Evolutionary conservation across 2,797 vertebrate genomes (phyloP).

Genomic region (Anguilla obscura): DNA sequence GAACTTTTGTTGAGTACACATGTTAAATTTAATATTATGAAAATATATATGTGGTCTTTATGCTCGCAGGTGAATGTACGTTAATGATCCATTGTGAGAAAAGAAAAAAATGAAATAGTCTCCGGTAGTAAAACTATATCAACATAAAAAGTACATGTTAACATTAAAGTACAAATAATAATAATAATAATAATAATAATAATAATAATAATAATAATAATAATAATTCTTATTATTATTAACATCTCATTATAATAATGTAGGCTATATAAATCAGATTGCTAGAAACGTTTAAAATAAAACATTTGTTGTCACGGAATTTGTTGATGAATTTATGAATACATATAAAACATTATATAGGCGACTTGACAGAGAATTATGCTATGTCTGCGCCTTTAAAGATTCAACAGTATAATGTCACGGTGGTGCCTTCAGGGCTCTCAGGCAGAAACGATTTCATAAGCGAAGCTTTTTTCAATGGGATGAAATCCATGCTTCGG

Average conservation of each 20-base stretch:
- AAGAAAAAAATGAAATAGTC: too few relatives aligned
- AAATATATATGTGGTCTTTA: too few relatives aligned
- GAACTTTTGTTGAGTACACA: too few relatives aligned
- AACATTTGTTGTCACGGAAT: neutral
- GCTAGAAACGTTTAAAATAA: neutral
- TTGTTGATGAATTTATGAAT: neutral
- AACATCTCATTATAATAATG: neutral
- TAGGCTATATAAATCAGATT: neutral
- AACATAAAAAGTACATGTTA: too few relatives aligned
- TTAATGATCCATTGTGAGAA: too few relatives aligned
- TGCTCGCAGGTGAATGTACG: too few relatives aligned
- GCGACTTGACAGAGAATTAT: neutral
- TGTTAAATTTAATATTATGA: too few relatives aligned
- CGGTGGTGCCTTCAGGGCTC: constrained; percentile 23
- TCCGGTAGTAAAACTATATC: too few relatives aligned
- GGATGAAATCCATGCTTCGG: constrained; percentile 21
- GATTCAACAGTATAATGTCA: constrained; percentile 27
- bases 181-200: too few relatives aligned
- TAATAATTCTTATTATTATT: neutral
- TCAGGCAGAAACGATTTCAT: constrained; percentile 33
- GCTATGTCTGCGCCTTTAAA: constrained; percentile 51
- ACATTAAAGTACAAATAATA: too few relatives aligned
- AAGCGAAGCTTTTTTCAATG: constrained; percentile 30
- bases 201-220: too few relatives aligned
- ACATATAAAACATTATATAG: neutral